Evolutionary conservation across 2,888 invertebrate species (phyloP).

Genomic region (Perizoma affinitatum): DNA sequence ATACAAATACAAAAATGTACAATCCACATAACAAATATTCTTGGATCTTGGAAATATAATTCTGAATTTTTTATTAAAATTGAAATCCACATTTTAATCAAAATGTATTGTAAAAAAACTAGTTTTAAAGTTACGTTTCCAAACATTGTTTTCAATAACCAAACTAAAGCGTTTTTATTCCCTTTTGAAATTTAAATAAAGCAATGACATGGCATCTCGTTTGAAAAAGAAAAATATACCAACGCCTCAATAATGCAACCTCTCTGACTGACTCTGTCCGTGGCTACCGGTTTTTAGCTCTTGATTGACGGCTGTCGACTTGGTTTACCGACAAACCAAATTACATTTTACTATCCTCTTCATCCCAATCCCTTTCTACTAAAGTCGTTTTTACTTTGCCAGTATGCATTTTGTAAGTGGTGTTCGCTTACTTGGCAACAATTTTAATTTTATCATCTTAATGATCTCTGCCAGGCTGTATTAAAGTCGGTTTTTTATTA

Average conservation of each 20-base stretch:
- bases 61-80: no score
- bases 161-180: background rate
- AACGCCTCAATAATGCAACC: slow-evolving; percentile 44
- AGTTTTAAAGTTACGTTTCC: no score
- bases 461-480: slow-evolving; percentile 22
- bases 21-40: no score
- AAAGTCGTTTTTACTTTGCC: slow-evolving; percentile 35
- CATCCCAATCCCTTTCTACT: slow-evolving; percentile 37
- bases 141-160: no score
- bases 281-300: slow-evolving; percentile 83
- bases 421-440: slow-evolving; percentile 42
- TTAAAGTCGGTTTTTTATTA: slow-evolving; percentile 45
- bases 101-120: no score
- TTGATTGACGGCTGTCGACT: slow-evolving; percentile 84
- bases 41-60: no score
- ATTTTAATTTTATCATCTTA: slow-evolving; percentile 41
- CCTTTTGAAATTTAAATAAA: background rate
- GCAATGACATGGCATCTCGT: slow-evolving; percentile 34
- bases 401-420: background rate
- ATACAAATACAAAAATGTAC: no score
- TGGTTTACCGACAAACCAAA: slow-evolving; percentile 63
- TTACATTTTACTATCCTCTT: slow-evolving; percentile 37
- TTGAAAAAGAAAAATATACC: slow-evolving; percentile 37
- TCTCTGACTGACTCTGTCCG: slow-evolving; percentile 73
- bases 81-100: no score